These are phyloP conservation scores for Otolemur crassicaudatus DNA, from an alignment of 2,797 vertebrate genomes.

Conservation along the genomic window DNA sequence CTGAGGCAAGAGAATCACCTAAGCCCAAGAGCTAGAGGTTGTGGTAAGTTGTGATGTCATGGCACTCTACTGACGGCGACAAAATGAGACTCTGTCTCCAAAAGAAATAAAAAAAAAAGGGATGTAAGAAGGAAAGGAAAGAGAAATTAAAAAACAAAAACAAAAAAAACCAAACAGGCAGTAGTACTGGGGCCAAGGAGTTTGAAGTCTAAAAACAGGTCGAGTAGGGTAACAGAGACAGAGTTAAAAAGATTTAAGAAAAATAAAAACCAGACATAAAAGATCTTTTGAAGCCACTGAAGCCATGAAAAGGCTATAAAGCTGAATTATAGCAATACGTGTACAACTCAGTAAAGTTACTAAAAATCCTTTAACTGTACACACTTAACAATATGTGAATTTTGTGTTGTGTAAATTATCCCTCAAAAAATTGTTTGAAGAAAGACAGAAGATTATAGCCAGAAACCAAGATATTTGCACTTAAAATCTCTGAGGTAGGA, in stretches of 20 bases:
- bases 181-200: background rate
- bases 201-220: background rate
- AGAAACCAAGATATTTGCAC: background rate
- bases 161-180: background rate
- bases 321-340: background rate
- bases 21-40: too few species aligned
- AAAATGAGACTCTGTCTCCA: too few species aligned
- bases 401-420: background rate
- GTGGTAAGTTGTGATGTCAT: too few species aligned
- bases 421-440: background rate
- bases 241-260: background rate
- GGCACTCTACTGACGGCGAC: too few species aligned
- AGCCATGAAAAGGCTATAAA: constrained; percentile 25
- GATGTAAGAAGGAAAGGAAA: background rate
- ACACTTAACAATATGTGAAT: background rate
- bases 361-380: background rate
- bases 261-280: background rate
- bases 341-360: background rate
- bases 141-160: background rate
- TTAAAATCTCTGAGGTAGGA: constrained; percentile 1
- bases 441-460: background rate
- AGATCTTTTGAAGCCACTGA: background rate
- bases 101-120: background rate
- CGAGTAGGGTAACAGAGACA: background rate
- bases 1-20: too few species aligned